A percentile compares a stretch with the other conserved stretches of the same genome.
Conservation (phyloP, 2,797 vertebrate genomes). For the Poeciliopsis turneri region DNA sequence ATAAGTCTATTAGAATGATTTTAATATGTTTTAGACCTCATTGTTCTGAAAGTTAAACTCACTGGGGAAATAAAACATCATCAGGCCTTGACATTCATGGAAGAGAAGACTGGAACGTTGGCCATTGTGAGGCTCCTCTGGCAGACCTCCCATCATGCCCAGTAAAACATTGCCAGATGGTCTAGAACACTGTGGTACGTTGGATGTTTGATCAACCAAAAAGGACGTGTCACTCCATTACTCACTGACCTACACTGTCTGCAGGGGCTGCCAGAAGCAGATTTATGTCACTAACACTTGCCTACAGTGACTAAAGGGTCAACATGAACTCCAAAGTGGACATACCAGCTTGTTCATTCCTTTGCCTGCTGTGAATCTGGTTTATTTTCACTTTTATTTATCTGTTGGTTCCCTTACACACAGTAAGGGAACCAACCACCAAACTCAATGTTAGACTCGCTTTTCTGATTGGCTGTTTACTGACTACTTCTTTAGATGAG, state of each 20-base stretch:
- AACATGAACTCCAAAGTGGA: neutral
- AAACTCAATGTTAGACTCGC: neutral
- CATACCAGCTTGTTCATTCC: neutral
- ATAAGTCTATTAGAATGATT: neutral
- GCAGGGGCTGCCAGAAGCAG: neutral
- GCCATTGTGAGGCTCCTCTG: neutral
- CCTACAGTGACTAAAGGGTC: neutral
- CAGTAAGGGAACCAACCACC: neutral
- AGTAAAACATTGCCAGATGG: slow-evolving; percentile 2
- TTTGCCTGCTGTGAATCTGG: neutral
- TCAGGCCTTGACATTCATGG: neutral
- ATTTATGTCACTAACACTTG: neutral
- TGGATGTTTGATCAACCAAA: neutral
- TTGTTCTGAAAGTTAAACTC: neutral
- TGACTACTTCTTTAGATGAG: neutral
- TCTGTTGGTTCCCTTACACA: too few species aligned
- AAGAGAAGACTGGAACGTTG: neutral
- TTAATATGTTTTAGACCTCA: neutral
- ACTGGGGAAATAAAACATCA: neutral
- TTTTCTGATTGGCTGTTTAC: neutral
- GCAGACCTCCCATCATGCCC: neutral
- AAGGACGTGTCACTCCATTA: slow-evolving; percentile 5
- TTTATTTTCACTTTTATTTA: neutral
- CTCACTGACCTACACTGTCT: neutral
- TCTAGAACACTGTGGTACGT: neutral